Evolutionary conservation across 2,888 invertebrate species (phyloP).

Genomic region (Agrotis ipsilon): DNA sequence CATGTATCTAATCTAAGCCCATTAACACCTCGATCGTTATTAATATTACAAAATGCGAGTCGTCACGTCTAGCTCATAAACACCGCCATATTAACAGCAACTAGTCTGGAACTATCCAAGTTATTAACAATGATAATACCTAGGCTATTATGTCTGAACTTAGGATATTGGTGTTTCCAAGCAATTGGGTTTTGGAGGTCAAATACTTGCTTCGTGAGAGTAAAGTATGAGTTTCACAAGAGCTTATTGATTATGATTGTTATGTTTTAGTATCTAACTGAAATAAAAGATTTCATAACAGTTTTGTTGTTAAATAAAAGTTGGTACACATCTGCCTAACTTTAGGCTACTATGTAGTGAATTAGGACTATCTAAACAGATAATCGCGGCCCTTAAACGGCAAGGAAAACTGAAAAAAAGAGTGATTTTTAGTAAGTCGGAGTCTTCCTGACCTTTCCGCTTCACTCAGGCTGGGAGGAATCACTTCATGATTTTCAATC

Average conservation of each 20-base stretch:
- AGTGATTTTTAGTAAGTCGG: too few relatives aligned
- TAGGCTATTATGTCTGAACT: conserved; percentile 46
- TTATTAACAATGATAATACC: conserved; percentile 53
- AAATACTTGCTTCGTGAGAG: conserved; percentile 24
- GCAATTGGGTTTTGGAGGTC: conserved; percentile 46
- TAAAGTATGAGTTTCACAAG: conserved; percentile 3
- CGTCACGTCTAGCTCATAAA: conserved; percentile 53
- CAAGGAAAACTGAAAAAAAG: too few relatives aligned
- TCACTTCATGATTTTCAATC: too few relatives aligned
- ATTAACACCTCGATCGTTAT: conserved; percentile 35
- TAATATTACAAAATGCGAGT: conserved; percentile 38
- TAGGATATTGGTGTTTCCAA: conserved; percentile 55
- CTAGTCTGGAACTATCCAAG: conserved; percentile 46
- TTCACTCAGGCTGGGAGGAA: too few relatives aligned
- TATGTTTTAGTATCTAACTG: too few relatives aligned
- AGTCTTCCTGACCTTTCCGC: too few relatives aligned
- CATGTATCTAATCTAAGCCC: conserved; percentile 12
- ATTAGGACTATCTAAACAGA: background rate
- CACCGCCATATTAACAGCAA: conserved; percentile 49
- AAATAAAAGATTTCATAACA: background rate
- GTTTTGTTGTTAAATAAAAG: background rate
- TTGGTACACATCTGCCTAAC: background rate
- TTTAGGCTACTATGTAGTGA: background rate
- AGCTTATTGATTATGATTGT: conserved; percentile 3
- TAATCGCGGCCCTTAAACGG: too few relatives aligned